Conservation (phyloP, 2,113 vertebrate genomes). For the Chiloscyllium plagiosum region DNA sequence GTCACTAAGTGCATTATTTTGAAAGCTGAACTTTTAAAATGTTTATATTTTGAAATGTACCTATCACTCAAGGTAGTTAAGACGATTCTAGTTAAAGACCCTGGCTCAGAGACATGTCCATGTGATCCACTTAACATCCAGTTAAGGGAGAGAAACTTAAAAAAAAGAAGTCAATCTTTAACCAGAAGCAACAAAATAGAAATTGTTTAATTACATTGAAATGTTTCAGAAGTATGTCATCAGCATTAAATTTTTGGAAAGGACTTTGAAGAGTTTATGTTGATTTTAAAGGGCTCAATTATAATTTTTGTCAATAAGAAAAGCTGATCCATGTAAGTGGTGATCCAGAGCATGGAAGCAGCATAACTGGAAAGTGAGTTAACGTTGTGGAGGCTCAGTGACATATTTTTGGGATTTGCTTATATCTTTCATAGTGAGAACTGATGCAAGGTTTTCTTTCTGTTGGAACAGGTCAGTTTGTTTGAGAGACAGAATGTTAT, state of each 20-base stretch:
- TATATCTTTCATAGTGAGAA: too few species aligned
- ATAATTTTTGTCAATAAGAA: neutral
- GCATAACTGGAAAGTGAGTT: neutral
- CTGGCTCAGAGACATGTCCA: neutral
- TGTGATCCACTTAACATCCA: neutral
- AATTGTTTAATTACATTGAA: neutral
- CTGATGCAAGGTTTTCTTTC: too few species aligned
- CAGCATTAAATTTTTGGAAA: neutral
- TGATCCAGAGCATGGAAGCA: neutral
- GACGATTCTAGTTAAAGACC: neutral
- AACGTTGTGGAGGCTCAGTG: neutral
- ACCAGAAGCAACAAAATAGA: neutral
- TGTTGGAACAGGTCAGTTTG: neutral
- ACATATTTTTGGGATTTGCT: too few species aligned
- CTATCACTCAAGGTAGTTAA: neutral
- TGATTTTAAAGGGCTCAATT: neutral
- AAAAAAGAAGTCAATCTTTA: neutral
- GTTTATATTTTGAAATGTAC: neutral
- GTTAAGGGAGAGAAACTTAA: neutral
- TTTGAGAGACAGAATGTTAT: too few species aligned
- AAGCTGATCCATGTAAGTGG: neutral
- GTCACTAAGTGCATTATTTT: neutral
- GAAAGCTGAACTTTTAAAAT: neutral
- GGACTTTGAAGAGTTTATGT: neutral
- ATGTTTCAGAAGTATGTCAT: neutral